Base-by-base conservation (phyloP, 2,888 invertebrate species). In the Ryuthela nishihirai region DNA sequence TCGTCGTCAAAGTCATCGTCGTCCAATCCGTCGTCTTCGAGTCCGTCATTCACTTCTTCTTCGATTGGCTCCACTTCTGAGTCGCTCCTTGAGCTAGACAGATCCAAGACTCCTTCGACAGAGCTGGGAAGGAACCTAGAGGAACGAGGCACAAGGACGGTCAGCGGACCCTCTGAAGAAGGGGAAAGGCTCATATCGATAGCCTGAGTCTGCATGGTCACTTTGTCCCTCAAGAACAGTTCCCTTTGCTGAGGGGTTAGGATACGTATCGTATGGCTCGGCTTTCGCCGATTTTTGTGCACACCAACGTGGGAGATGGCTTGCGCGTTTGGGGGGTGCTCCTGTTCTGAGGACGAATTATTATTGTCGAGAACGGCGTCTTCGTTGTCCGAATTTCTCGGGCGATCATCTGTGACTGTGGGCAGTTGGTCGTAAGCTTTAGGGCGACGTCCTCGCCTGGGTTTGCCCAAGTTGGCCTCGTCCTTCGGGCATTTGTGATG, bases 401-500 rank as follows among this genome's bases (percentile, higher is more conserved):
- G 29, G 29, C 9, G 9, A 18, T 56, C 42, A 7, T 50, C 45
- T 3, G 43, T 39, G 5, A 26, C 15, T 1, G 24, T 20, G 7
- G 45, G 42, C 24, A 35, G 24, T 10, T 46, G 36, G 18, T 66
- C 66, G 49, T 66, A 67, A 2, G 65, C 67, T 29, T 64, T 65
- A n/a, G 69, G 67, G n/a, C 67, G 42, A 12, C 69, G 60, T 4
- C 68, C 69, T n/a, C 68, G 54, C 32, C 69, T 55, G 4, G 69
- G 67, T 48, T 65, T 67, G 1, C 65, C 68, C 47, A 64, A 7
- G 53, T 67, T 69, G 26, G 62, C 59, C 34, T 67, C 67, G 39
- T 70, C 70, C 18, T 75, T 75, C 24, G 82, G 82, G 71, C 92
- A 92, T 70, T 90, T 88, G 76, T 87, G 87, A 72, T 88, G 87